Conservation (phyloP, 2,113 vertebrate genomes). For the Dicaeum eximium region DNA sequence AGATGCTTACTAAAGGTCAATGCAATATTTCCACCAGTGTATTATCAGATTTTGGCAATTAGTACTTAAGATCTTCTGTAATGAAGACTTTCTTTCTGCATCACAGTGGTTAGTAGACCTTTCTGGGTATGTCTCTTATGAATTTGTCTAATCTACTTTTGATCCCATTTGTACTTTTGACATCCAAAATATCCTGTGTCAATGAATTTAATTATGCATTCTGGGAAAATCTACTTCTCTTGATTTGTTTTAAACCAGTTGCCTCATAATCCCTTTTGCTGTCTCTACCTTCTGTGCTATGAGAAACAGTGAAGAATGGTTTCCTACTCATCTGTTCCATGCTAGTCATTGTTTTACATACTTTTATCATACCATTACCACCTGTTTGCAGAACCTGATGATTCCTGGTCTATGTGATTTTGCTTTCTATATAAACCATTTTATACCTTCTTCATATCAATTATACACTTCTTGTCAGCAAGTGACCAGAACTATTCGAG, state of each 20-base stretch:
- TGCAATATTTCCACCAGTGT: background rate
- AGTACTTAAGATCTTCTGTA: background rate
- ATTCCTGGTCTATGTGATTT: conserved; percentile 6
- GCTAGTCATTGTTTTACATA: background rate
- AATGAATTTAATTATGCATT: background rate
- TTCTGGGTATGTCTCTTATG: background rate
- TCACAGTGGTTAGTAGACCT: background rate
- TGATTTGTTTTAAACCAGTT: conserved; percentile 4
- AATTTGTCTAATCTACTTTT: conserved; percentile 24
- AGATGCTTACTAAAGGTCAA: background rate
- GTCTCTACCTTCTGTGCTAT: background rate
- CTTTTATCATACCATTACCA: background rate
- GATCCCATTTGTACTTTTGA: conserved; percentile 25
- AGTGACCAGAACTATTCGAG: background rate
- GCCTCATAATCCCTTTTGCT: conserved; percentile 9
- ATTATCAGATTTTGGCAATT: background rate
- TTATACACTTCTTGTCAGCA: background rate
- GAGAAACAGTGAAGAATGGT: background rate
- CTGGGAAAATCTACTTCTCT: background rate
- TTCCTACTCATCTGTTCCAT: background rate
- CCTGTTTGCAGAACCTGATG: background rate
- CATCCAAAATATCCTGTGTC: background rate
- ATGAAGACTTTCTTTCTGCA: background rate
- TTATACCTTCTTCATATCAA: background rate
- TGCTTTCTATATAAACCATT: background rate